Base-by-base conservation (phyloP, 1,140 invertebrate genomes). In the Cyrtorhinus lividipennis region DNA sequence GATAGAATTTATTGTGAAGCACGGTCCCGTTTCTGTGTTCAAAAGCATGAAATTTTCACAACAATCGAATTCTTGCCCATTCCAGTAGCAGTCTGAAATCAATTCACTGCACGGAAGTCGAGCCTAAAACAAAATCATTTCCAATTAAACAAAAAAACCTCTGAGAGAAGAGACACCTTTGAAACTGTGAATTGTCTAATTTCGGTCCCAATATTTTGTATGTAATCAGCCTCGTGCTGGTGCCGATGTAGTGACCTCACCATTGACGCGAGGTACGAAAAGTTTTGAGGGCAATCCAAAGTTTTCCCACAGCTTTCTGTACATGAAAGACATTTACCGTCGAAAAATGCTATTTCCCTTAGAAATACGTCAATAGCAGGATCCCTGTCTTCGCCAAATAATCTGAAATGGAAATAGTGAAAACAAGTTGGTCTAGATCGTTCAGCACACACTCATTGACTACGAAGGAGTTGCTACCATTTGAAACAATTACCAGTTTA, bases 31-130 rank as follows among this genome's bases (percentile, higher is more conserved):
- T 72, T 86, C 83, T 0, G 83, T 85, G 45, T 77, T 68, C 24
- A 85, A 66, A 0, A 82, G 81, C 66, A 79, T 69, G 69, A 86
- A 85, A 65, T 81, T 69, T 61, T 80, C 75, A 68, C 84, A 86
- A 67, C 84, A 86, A 66, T 83, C 75, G 66, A 86, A 82, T 5
- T 71, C 66, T 62, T 75, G 68, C 26, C 73, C 75, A 57, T 81
- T 81, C 79, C 83, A 86, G 63, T 70, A 77, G 67, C 84, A 86
- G 30, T 73, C 73, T 1, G 72, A 66, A 46, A 85, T 74, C 23
- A 85, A 68, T 56, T 78, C 72, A 62, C 73, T 72, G 73, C 78
- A 85, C 67, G 72, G 66, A 59, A 75, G 76, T 64, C 80, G 76
- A 66, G 79, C 79, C 71, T 80, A 27, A 0, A 66, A 59, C 45